Evolutionary conservation across 2,888 invertebrate species (phyloP).

Genomic region (Rhamphomyia laevipes): DNA sequence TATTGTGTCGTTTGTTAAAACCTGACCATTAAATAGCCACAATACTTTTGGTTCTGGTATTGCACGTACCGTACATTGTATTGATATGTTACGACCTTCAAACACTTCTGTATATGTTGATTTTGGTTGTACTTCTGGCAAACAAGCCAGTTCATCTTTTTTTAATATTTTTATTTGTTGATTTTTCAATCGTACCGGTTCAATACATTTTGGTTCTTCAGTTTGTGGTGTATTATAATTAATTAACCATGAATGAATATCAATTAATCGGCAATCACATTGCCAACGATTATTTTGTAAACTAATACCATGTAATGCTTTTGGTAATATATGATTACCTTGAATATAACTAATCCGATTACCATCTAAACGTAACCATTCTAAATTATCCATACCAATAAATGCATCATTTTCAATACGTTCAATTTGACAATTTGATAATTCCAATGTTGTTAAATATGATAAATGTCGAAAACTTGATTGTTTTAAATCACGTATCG

Average conservation of each 20-base stretch:
- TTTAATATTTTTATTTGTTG: slow-evolving; percentile 55
- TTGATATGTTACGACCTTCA: slow-evolving; percentile 69
- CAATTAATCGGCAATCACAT: slow-evolving; percentile 72
- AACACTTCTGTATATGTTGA: slow-evolving; percentile 65
- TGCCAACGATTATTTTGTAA: slow-evolving; percentile 81
- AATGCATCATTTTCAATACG: slow-evolving; percentile 69
- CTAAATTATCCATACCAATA: slow-evolving; percentile 64
- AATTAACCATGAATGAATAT: slow-evolving; percentile 66
- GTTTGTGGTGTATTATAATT: slow-evolving; percentile 65
- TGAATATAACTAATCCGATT: slow-evolving; percentile 65
- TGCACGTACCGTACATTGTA: slow-evolving; percentile 69
- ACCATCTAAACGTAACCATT: slow-evolving; percentile 73
- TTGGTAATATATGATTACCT: slow-evolving; percentile 60
- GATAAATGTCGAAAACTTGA: slow-evolving; percentile 63
- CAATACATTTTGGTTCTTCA: slow-evolving; percentile 64
- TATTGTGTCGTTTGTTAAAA: slow-evolving; percentile 63
- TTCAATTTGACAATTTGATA: slow-evolving; percentile 70
- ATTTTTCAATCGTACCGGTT: slow-evolving; percentile 54
- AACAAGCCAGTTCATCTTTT: slow-evolving; percentile 63
- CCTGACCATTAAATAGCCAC: slow-evolving; percentile 75
- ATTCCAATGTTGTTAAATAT: slow-evolving; percentile 66
- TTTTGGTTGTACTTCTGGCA: slow-evolving; percentile 66
- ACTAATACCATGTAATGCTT: slow-evolving; percentile 64
- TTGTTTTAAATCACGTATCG: slow-evolving; percentile 58
- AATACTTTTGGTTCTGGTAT: slow-evolving; percentile 69